A percentile compares a stretch with the other conserved stretches of the same genome.
Evolutionary conservation across 2,113 vertebrate genomes (phyloP).

Genomic region (Oreochromis tanganicae): DNA sequence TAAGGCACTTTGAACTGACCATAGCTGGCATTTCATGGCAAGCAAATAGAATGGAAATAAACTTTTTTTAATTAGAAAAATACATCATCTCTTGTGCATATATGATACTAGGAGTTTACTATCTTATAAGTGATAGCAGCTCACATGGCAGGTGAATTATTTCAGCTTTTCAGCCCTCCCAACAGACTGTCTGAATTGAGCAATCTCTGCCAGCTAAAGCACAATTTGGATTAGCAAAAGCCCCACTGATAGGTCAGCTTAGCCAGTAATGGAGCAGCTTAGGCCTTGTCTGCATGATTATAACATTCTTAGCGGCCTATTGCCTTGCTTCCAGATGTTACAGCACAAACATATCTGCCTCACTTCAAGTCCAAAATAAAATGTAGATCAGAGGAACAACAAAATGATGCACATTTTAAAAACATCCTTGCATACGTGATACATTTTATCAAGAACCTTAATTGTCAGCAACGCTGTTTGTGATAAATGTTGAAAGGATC

Average conservation of each 20-base stretch:
- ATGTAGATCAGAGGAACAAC: slow-evolving; percentile 16
- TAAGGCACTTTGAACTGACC: slow-evolving; percentile 23
- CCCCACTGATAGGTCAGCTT: slow-evolving; percentile 74
- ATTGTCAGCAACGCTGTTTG: neutral
- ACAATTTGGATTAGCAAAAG: slow-evolving; percentile 74
- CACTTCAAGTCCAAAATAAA: slow-evolving; percentile 1
- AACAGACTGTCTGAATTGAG: slow-evolving; percentile 57
- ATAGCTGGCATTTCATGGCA: neutral
- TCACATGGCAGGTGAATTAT: slow-evolving; percentile 41
- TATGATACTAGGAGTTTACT: slow-evolving; percentile 33
- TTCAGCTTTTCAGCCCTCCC: slow-evolving; percentile 6
- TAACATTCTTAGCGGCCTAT: slow-evolving; percentile 65
- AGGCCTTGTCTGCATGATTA: slow-evolving; percentile 72
- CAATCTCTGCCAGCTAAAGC: slow-evolving; percentile 70
- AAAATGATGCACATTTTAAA: neutral
- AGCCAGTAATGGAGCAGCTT: slow-evolving; percentile 78
- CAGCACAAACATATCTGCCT: slow-evolving; percentile 40
- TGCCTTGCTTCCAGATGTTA: slow-evolving; percentile 74
- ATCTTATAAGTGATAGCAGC: slow-evolving; percentile 34
- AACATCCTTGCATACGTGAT: neutral
- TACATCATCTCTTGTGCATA: neutral
- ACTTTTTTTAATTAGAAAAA: neutral
- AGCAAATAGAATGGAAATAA: slow-evolving; percentile 29
- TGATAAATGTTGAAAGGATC: neutral
- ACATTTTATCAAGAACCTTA: neutral